A percentile compares a stretch with the other conserved stretches of the same genome.
Conservation (phyloP, 2,113 vertebrate genomes). For the Aegithalos caudatus region DNA sequence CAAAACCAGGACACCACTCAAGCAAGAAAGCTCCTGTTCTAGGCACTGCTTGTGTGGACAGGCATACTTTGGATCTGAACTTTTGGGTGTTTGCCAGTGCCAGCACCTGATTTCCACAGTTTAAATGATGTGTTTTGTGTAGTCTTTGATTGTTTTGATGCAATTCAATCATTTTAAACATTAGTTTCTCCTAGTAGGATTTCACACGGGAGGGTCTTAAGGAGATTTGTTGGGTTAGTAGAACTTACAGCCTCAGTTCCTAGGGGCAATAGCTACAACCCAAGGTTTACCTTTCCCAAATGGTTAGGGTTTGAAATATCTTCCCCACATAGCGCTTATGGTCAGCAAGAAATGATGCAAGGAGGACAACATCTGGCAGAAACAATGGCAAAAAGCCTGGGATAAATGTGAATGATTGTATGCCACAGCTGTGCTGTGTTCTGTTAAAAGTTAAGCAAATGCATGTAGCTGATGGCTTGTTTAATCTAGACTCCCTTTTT, state of each 20-base stretch:
- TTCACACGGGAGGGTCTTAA: background rate
- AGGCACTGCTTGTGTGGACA: background rate
- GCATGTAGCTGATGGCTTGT: background rate
- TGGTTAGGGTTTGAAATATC: background rate
- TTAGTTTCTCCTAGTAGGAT: background rate
- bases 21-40: background rate
- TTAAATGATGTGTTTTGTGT: background rate
- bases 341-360: background rate
- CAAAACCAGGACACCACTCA: no score
- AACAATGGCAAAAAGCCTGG: background rate
- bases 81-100: background rate
- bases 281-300: background rate
- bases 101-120: background rate
- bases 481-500: background rate
- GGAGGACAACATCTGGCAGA: background rate
- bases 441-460: background rate
- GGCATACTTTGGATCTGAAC: background rate
- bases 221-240: background rate
- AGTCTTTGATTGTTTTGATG: background rate
- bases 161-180: background rate
- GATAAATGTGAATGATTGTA: background rate
- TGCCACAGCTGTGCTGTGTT: background rate
- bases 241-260: background rate
- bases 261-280: background rate
- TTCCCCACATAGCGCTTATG: accelerated